Conservation (phyloP, 2,113 vertebrate species). For the Callipepla squamata region DNA sequence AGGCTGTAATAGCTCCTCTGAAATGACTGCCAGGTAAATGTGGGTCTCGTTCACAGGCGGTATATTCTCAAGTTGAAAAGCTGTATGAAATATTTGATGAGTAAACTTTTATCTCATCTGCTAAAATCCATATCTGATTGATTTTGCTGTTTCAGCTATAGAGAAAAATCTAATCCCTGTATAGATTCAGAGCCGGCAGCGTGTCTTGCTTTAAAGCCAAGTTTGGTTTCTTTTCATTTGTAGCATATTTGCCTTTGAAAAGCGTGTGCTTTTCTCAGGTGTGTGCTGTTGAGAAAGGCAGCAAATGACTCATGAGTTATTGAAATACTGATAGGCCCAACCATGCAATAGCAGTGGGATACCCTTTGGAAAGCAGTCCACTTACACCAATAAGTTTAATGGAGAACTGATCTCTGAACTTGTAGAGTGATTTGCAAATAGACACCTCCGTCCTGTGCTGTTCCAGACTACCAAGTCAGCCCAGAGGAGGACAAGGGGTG, state of each 20-base stretch:
- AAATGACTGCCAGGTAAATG: constrained; percentile 66
- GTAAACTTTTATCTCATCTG: constrained; percentile 56
- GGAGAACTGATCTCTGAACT: not conserved
- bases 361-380: not conserved
- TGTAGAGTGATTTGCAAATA: not conserved
- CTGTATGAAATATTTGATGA: constrained; percentile 58
- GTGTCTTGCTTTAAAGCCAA: constrained; percentile 20
- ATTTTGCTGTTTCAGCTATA: constrained; percentile 49
- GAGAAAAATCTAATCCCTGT: constrained; percentile 5
- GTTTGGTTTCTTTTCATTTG: not conserved
- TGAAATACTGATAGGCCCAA: not conserved
- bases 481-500: not conserved
- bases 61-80: constrained; percentile 47
- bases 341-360: not conserved
- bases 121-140: constrained; percentile 64
- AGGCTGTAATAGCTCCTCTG: constrained; percentile 70
- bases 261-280: not conserved
- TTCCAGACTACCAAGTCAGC: not conserved
- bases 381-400: not conserved
- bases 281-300: not conserved
- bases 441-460: not conserved
- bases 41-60: constrained; percentile 53
- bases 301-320: not conserved
- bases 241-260: not conserved
- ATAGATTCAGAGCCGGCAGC: not conserved